Evolutionary conservation across 2,797 vertebrate genomes (phyloP).

Genomic region (Microctenopoma steveboyesi): DNA sequence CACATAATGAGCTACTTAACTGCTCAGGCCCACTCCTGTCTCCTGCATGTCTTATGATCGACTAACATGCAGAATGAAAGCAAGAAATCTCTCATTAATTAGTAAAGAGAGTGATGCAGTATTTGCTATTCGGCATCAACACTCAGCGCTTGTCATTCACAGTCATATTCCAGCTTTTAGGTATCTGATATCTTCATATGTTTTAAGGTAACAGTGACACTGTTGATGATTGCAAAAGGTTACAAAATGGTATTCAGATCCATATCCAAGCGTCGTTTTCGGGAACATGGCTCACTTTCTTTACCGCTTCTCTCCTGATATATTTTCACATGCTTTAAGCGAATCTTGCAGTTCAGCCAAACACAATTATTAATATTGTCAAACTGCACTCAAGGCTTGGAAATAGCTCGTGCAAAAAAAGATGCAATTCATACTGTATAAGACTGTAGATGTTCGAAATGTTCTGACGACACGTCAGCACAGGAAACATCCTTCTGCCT

Average conservation of each 20-base stretch:
- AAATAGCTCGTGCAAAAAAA: conserved; percentile 2
- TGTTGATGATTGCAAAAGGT: neutral
- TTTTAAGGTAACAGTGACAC: neutral
- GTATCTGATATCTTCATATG: neutral
- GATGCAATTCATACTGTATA: neutral
- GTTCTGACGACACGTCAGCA: conserved; percentile 25
- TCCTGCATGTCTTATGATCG: conserved; percentile 65
- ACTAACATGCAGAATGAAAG: conserved; percentile 46
- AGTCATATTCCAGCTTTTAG: neutral
- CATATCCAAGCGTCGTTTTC: neutral
- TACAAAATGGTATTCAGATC: neutral
- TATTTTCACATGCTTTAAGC: conserved; percentile 3
- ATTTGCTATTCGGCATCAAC: conserved; percentile 30
- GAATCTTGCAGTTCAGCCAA: neutral
- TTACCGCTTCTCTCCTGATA: neutral
- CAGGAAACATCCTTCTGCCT: conserved; percentile 27
- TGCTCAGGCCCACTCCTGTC: conserved; percentile 56
- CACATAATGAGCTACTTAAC: conserved; percentile 66
- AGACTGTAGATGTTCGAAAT: conserved; percentile 3
- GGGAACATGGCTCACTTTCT: neutral
- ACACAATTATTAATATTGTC: neutral
- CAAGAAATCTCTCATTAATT: conserved; percentile 64
- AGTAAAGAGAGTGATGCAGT: conserved; percentile 40
- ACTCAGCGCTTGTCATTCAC: neutral
- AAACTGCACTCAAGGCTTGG: neutral